These are phyloP conservation scores for Amphipoea oculea DNA, from an alignment of 2,888 invertebrate genomes.

Conservation along the genomic window DNA sequence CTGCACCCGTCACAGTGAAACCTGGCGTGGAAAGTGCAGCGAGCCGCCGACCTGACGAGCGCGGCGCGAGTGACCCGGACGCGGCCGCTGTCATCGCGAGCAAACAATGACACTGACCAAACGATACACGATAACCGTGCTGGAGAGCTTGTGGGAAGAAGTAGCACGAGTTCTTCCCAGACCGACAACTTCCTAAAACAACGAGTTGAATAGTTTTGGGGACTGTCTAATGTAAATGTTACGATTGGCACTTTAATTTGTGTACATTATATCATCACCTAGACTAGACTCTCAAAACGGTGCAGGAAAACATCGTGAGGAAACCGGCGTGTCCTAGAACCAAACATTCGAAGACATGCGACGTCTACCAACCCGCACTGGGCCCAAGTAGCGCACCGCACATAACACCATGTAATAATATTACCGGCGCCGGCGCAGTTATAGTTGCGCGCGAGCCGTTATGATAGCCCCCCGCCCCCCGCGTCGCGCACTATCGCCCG, in stretches of 20 bases:
- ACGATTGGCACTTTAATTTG: neutral
- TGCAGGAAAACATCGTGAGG: neutral
- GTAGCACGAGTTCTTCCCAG: neutral
- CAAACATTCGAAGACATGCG: neutral
- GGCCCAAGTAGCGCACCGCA: neutral
- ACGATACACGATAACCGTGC: neutral
- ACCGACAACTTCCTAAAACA: neutral
- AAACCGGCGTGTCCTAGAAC: neutral
- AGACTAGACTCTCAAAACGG: neutral
- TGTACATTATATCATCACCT: neutral
- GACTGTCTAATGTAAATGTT: neutral
- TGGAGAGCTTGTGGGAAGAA: neutral
- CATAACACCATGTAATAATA: slow-evolving; percentile 11
- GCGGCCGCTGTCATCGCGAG: neutral
- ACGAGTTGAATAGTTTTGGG: neutral
- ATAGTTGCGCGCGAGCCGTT: slow-evolving; percentile 33
- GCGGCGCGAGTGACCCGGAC: neutral
- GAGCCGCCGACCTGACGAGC: neutral
- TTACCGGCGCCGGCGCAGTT: slow-evolving; percentile 26
- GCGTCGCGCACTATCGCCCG: neutral
- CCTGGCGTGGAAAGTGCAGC: neutral
- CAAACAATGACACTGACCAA: neutral
- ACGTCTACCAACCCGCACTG: neutral
- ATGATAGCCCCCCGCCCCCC: slow-evolving; percentile 8
- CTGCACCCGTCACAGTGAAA: neutral